phyloP scores from a whole-genome alignment of 2,888 invertebrate genomes.

The Drosophila pegasa region DNA sequence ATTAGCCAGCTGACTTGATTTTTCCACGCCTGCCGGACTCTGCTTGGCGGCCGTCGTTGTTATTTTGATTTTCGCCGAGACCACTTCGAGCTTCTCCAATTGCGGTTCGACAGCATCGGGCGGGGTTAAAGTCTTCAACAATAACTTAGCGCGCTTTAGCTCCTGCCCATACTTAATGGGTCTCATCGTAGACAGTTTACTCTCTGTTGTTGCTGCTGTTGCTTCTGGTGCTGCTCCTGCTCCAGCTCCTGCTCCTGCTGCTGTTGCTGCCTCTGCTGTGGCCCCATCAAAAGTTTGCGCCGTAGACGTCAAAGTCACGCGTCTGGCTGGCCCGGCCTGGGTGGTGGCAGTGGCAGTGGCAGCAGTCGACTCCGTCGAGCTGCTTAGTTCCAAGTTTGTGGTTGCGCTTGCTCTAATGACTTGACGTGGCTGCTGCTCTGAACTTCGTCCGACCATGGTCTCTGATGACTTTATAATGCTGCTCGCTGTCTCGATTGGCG shows the following conservation, averaged over 20 bases:
- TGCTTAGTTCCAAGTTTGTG: constrained; percentile 47
- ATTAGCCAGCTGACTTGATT: constrained; percentile 60
- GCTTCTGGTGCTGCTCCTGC: constrained; percentile 20
- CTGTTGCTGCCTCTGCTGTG: constrained; percentile 13
- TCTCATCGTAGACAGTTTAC: constrained; percentile 46
- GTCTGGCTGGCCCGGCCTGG: constrained; percentile 27
- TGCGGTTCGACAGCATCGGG: constrained; percentile 36
- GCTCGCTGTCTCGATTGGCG: constrained; percentile 21
- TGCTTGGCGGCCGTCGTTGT: constrained; percentile 34
- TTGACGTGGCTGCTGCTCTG: constrained; percentile 45
- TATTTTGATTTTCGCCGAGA: constrained; percentile 66
- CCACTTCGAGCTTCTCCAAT: constrained; percentile 60
- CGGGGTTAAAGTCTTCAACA: constrained; percentile 76
- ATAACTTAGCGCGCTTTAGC: constrained; percentile 82
- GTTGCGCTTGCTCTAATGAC: constrained; percentile 51
- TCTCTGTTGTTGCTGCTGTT: constrained; percentile 27
- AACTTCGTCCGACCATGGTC: constrained; percentile 49
- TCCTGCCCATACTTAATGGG: constrained; percentile 77
- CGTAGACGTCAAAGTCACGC: constrained; percentile 72
- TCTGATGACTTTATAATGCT: constrained; percentile 68
- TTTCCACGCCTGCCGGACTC: constrained; percentile 21
- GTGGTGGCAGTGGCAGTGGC: background rate
- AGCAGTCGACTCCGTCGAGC: constrained; percentile 14
- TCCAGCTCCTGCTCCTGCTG: constrained; percentile 21
- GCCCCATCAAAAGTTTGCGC: constrained; percentile 50